Evolutionary conservation across 2,797 vertebrate genomes (phyloP).

Genomic region (Eutrigla gurnardus): DNA sequence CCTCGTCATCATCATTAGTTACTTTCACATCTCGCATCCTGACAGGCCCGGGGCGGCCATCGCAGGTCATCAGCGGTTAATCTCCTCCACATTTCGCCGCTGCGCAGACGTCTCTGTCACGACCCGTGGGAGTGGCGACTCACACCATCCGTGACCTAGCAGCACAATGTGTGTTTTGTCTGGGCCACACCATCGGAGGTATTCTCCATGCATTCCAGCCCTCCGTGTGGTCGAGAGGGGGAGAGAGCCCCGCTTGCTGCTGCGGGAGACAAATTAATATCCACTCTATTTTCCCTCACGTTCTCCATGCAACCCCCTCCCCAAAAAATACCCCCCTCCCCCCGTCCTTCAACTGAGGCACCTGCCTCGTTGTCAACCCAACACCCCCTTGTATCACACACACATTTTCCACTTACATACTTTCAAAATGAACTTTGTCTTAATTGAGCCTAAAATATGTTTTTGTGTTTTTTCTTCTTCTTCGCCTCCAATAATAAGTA

Average conservation of each 20-base stretch:
- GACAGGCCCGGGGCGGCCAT: constrained; percentile 57
- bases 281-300: constrained; percentile 65
- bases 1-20: constrained; percentile 73
- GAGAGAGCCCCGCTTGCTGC: constrained; percentile 36
- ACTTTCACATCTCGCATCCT: constrained; percentile 69
- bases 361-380: constrained; percentile 77
- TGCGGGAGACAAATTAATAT: constrained; percentile 82
- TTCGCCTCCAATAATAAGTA: neutral
- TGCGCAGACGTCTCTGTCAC: constrained; percentile 80
- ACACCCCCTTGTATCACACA: constrained; percentile 22
- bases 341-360: constrained; percentile 54
- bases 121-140: constrained; percentile 78
- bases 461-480: neutral
- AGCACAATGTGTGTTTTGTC: constrained; percentile 86
- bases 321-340: neutral
- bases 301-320: constrained; percentile 27
- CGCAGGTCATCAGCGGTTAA: constrained; percentile 77
- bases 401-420: constrained; percentile 6
- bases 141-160: constrained; percentile 80
- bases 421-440: constrained; percentile 13
- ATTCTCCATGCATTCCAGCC: constrained; percentile 83
- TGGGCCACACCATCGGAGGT: constrained; percentile 75
- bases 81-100: constrained; percentile 77
- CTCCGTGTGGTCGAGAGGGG: constrained; percentile 76
- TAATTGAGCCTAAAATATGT: neutral